Percentiles rank a stretch among this genome's conserved stretches.
Evolutionary conservation across 2,113 vertebrate genomes (phyloP).

Genomic region (Suncus etruscus): DNA sequence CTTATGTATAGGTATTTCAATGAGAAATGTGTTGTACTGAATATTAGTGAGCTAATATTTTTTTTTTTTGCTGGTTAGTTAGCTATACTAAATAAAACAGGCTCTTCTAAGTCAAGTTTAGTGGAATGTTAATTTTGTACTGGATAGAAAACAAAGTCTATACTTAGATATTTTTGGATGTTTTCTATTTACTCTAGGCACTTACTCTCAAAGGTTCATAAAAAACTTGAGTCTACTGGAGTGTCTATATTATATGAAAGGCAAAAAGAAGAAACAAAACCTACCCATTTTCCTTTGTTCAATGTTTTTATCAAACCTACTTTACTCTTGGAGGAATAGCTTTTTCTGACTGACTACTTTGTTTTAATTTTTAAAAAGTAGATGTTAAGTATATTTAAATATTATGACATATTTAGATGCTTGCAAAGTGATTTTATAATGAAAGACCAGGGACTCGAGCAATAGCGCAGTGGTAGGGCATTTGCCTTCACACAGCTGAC

Average conservation of each 20-base stretch:
- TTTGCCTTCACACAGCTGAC: too few species aligned
- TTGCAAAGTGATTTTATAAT: slow-evolving; percentile 37
- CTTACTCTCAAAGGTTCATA: slow-evolving; percentile 2
- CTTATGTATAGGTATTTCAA: slow-evolving; percentile 63
- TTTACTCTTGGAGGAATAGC: neutral
- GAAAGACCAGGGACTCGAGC: too few species aligned
- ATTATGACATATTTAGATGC: too few species aligned
- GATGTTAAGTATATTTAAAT: too few species aligned
- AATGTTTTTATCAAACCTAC: neutral
- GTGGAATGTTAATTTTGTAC: slow-evolving; percentile 44
- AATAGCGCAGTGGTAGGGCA: too few species aligned
- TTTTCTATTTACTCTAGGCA: neutral
- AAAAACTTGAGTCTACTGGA: slow-evolving; percentile 47
- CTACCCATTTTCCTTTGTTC: neutral
- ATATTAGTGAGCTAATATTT: slow-evolving; percentile 56
- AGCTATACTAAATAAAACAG: slow-evolving; percentile 72
- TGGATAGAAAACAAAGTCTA: slow-evolving; percentile 48
- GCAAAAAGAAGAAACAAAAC: neutral
- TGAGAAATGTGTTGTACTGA: slow-evolving; percentile 68
- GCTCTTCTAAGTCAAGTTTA: slow-evolving; percentile 59
- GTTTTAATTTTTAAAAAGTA: slow-evolving; percentile 20
- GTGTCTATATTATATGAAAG: neutral
- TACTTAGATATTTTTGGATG: slow-evolving; percentile 41
- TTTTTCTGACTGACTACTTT: neutral
- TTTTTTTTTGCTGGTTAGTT: slow-evolving; percentile 72